Conservation (phyloP, 2,113 vertebrate genomes). For the Peromyscus californicus region DNA sequence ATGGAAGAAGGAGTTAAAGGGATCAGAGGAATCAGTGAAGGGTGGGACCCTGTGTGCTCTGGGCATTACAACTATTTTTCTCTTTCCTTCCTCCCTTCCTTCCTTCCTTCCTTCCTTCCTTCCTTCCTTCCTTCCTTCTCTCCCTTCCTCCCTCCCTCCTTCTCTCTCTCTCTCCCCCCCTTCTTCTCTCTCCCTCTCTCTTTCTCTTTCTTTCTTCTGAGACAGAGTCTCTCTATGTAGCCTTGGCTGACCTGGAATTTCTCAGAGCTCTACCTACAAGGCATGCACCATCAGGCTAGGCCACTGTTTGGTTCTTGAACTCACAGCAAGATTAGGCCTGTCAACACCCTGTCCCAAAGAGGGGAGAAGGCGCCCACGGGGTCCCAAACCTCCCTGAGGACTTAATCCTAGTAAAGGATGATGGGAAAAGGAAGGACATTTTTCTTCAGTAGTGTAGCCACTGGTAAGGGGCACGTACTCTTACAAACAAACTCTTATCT, state of each 20-base stretch:
- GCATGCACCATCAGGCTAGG: not conserved
- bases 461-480: not conserved
- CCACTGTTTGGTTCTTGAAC: not conserved
- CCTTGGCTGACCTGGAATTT: not conserved
- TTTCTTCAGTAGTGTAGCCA: not conserved
- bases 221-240: not conserved
- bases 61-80: not conserved
- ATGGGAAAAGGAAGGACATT: not conserved
- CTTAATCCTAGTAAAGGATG: no score
- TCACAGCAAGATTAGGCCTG: not conserved
- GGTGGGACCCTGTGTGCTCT: not conserved
- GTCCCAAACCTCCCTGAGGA: no score
- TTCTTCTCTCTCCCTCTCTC: no score
- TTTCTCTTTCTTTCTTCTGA: no score
- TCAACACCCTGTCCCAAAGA: no score
- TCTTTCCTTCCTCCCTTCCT: not conserved
- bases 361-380: no score
- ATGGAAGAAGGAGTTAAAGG: not conserved
- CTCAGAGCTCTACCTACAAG: not conserved
- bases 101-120: fast-evolving
- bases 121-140: no score
- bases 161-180: fast-evolving
- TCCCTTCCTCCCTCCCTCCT: fast-evolving
- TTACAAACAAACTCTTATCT: not conserved
- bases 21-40: not conserved